Evolutionary conservation across 23 tunicate species (phyloP), one percentile per base, ranked within the genome.

Genomic region (Trididemnum clinides): DNA sequence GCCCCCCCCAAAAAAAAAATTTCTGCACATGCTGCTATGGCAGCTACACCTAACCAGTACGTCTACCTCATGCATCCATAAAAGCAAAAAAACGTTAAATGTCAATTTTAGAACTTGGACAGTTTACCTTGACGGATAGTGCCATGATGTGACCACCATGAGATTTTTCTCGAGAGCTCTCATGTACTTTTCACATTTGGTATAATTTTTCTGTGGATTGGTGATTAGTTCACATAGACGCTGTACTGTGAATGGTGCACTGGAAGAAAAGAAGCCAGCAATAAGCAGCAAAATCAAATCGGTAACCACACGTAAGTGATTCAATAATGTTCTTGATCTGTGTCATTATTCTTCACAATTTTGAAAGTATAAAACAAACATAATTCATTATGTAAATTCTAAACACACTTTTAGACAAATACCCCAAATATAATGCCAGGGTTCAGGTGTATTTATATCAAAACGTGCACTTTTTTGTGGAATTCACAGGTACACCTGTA

Each of bases 181-280:
- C 96, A 95, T 95, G 57, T 82, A 95, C 57, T 95, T 95, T 29
- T 95, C 99, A 63, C 92, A 90, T 69, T 83, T 95, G 39, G 90
- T 82, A 84, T 95, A 95, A 51, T 90, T 83, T 37, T 87, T 90
- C 51, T 50, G 83, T 33, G 99, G 99, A 21, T 77, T 88, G 0
- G 86, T 37, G 20, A 95, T 36, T 1, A 95, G 83, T 65, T 95
- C 99, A 70, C 99, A 95, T 25, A 95, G 74, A 22, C 99, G 86
- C 70, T 95, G 99, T 25, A 95, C 72, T 2, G 99, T 95, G 87
- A 95, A 95, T 0, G 99, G 99, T 3, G 96, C 88, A 33, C 92
- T 92, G 80, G 0, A 66, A n/a, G 34, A 81, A 38, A 77, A 36
- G 38, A 75, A 44, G 38, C n/a, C n/a, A n/a, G n/a, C n/a, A n/a